Conservation (phyloP, 2,797 vertebrate genomes). For the Enteromius viviparus region DNA sequence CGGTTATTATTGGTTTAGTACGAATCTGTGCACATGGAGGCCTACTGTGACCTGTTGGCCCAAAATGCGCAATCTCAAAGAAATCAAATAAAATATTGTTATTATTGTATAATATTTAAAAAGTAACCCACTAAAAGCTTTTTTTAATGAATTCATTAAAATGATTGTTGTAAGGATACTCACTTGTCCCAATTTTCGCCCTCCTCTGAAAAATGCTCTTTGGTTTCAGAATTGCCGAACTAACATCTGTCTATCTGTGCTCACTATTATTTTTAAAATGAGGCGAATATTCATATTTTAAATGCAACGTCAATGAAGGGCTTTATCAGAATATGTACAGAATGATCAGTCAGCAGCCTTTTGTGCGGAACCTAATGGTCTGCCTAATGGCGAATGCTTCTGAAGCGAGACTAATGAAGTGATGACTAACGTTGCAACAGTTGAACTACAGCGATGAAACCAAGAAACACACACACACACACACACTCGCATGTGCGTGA, state of each 20-base stretch:
- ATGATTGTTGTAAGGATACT: not conserved
- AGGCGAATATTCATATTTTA: not conserved
- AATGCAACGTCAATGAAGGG: not conserved
- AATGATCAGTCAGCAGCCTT: slow-evolving; percentile 44
- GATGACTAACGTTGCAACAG: slow-evolving; percentile 56
- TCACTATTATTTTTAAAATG: not conserved
- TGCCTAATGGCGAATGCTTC: slow-evolving; percentile 36
- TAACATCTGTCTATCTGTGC: not conserved
- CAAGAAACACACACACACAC: slow-evolving; percentile 26
- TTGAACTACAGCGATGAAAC: slow-evolving; percentile 41
- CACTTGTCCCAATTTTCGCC: slow-evolving; percentile 11
- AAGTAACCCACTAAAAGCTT: not conserved
- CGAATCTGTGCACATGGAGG: not conserved
- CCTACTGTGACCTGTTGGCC: not conserved
- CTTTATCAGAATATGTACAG: slow-evolving; percentile 34
- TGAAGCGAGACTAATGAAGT: slow-evolving; percentile 54
- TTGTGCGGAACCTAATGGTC: slow-evolving; percentile 30
- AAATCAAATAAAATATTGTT: not conserved
- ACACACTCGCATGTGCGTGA: not conserved
- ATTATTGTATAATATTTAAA: too few relatives aligned
- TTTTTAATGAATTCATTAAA: not conserved
- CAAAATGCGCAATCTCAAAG: not conserved
- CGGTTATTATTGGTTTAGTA: not conserved
- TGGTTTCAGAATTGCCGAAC: not conserved
- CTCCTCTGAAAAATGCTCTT: not conserved